phyloP scores from a whole-genome alignment of 92 coral and sea anemone species.

The Porites evermanni region DNA sequence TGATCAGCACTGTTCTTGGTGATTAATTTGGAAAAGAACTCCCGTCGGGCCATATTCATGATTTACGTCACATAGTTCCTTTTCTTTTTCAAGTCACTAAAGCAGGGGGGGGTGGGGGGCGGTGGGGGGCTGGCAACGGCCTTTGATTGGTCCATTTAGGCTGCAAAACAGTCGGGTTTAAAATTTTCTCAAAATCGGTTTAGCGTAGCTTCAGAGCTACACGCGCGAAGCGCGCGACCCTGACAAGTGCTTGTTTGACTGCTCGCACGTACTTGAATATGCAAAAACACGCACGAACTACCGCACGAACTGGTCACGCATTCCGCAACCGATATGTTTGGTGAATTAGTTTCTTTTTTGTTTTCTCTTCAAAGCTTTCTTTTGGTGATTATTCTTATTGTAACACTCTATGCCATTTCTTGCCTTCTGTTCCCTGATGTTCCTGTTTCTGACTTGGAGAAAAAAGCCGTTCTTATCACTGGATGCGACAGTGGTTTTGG shows the following conservation, averaged over 20 bases:
- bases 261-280: too few species aligned
- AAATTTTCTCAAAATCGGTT: too few species aligned
- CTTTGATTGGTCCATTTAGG: too few species aligned
- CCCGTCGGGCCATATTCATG: conserved; percentile 1
- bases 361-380: conserved; percentile 10
- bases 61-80: conserved; percentile 57
- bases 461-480: conserved; percentile 73
- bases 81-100: conserved; percentile 26
- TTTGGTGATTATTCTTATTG: conserved; percentile 1
- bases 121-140: too few species aligned
- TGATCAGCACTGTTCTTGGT: conserved; percentile 11
- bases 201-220: too few species aligned
- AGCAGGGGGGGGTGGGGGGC: too few species aligned
- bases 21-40: not conserved
- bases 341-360: not conserved
- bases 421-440: conserved; percentile 37
- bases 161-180: too few species aligned
- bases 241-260: too few species aligned
- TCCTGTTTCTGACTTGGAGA: conserved; percentile 56
- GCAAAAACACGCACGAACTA: not conserved
- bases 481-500: conserved; percentile 91
- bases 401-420: conserved; percentile 28
- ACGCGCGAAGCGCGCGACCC: too few species aligned
- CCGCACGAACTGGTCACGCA: not conserved
- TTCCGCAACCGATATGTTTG: not conserved